Evolutionary conservation across 2,113 vertebrate genomes (phyloP).

Genomic region (Ellobius talpinus): DNA sequence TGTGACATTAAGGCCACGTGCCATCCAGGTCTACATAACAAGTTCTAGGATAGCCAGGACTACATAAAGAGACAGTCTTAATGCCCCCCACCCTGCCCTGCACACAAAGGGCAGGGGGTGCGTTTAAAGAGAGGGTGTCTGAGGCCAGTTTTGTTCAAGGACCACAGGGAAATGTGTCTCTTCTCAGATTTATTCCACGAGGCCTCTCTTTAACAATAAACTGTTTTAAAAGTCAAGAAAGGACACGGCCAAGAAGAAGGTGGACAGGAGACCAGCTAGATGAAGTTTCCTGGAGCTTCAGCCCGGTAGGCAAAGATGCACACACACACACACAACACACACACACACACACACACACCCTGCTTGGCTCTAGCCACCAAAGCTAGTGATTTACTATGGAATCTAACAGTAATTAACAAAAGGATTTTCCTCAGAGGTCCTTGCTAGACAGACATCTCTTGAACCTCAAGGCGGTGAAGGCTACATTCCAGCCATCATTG

Average conservation of each 20-base stretch:
- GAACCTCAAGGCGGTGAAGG: background rate
- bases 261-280: background rate
- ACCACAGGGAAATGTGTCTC: background rate
- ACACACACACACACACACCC: no score
- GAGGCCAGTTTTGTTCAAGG: background rate
- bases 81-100: background rate
- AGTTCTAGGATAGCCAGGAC: background rate
- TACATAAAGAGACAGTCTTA: background rate
- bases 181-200: background rate
- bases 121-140: background rate
- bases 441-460: background rate
- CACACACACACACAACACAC: background rate
- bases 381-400: background rate
- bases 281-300: background rate
- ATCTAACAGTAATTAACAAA: background rate
- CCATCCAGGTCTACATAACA: background rate
- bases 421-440: background rate
- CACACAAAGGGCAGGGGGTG: background rate
- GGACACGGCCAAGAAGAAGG: background rate
- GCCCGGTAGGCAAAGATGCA: background rate
- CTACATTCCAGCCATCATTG: background rate
- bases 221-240: background rate
- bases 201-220: constrained; percentile 29
- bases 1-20: no score
- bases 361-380: background rate